These are phyloP conservation scores for Ooceraea biroi DNA, from an alignment of 1,140 invertebrate genomes.

Conservation along the genomic window DNA sequence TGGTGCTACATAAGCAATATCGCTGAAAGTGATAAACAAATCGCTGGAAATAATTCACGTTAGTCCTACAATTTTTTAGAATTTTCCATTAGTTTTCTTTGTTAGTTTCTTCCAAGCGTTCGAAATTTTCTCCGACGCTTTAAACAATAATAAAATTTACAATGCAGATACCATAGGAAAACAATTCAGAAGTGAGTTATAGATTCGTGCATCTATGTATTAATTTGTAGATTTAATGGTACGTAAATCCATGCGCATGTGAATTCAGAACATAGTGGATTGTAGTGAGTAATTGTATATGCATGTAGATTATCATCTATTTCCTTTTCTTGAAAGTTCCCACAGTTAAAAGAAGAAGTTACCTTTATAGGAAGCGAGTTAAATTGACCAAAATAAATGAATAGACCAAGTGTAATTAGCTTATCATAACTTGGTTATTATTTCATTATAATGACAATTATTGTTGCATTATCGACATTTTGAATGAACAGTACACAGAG, in stretches of 20 bases:
- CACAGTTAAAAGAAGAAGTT: background rate
- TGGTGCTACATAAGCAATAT: too few relatives aligned
- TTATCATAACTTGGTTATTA: conserved; percentile 41
- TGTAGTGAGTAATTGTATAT: background rate
- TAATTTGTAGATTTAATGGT: background rate
- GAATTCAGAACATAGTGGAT: conserved; percentile 7
- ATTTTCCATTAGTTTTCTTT: background rate
- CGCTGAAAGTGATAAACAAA: background rate
- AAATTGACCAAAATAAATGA: conserved; percentile 36
- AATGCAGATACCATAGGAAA: background rate
- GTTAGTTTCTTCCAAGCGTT: background rate
- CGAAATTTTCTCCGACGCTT: background rate
- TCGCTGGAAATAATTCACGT: background rate
- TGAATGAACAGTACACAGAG: conserved; percentile 31
- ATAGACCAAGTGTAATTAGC: conserved; percentile 39
- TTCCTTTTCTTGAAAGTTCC: background rate
- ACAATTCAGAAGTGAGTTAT: background rate
- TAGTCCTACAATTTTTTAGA: background rate
- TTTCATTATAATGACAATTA: conserved; percentile 57
- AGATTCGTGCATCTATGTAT: background rate
- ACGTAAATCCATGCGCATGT: background rate
- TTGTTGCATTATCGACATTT: conserved; percentile 55
- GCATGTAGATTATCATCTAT: background rate
- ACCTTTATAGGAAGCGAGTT: background rate
- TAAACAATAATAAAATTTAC: background rate